Evolutionary conservation across 2,797 vertebrate species (phyloP), one percentile per base, ranked within the genome.

Genomic region (Enteromius trimaculatus): DNA sequence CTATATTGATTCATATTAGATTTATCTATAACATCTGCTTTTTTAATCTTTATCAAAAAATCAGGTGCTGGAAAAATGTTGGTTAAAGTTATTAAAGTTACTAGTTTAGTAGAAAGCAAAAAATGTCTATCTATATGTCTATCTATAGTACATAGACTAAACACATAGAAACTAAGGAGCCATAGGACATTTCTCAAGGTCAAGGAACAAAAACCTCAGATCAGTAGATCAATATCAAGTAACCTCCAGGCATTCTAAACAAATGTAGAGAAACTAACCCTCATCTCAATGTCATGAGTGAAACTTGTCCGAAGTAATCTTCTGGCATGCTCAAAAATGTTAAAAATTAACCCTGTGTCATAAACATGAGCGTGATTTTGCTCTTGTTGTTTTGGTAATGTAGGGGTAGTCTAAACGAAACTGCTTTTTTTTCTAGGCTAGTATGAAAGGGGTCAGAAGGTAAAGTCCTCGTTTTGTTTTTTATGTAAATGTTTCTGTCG

Each of bases 391-490:
- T 85, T 85, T 85, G 78, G 60, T 85, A 62, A 85, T 68, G 60
- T 47, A 76, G 64, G 49, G 70, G 39, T 78, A 78, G 82, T 78
- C 82, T 76, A 85, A 85, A 85, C 71, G 1, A 68, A 80, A 31
- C 21, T 58, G 49, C 53, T 76, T 76, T 85, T 85, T 47, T 39
- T 47, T 76, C 26, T 68, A 26, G 37, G 55, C 16, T 49, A 69
- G 39, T n/a, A 77, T 49, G 78, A 62, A 77, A 77, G 66, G 90
- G 88, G 92, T 92, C 88, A 80, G 91, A 89, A 68, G 87, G 88
- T 91, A 88, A 89, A 83, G 88, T 87, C 47, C 64, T 68, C 47
- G 79, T 84, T 86, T 80, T 83, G 86, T 87, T 87, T 82, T 79
- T 85, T 71, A 85, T 83, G 83, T 80, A 82, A 85, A 85, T 87